phyloP scores from a whole-genome alignment of 2,113 vertebrate species.

The Nannobrachium achirus region DNA sequence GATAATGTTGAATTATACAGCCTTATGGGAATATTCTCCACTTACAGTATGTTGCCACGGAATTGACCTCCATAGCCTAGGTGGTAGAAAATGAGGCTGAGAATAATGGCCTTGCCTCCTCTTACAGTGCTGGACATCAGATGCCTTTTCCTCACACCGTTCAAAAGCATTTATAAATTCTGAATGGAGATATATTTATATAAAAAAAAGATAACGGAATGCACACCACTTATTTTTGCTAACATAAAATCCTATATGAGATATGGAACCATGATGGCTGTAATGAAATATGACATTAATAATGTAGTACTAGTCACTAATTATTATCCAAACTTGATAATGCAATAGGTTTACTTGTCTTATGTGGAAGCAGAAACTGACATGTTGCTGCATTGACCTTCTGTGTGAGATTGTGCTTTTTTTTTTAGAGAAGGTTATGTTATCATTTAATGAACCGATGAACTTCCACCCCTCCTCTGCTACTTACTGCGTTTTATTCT shows the following conservation, averaged over 20 bases:
- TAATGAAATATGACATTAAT: slow-evolving; percentile 45
- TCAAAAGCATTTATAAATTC: slow-evolving; percentile 80
- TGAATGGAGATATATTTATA: slow-evolving; percentile 85
- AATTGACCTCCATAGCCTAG: slow-evolving; percentile 35
- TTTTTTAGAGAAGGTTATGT: slow-evolving; percentile 8
- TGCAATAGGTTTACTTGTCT: slow-evolving; percentile 64
- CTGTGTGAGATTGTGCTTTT: slow-evolving; percentile 26
- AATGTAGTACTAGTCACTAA: slow-evolving; percentile 34
- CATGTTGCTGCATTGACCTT: slow-evolving; percentile 22
- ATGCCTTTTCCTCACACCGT: slow-evolving; percentile 48
- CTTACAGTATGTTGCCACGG: slow-evolving; percentile 40
- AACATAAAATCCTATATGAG: slow-evolving; percentile 61
- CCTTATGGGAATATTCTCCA: slow-evolving; percentile 24
- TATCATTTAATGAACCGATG: slow-evolving; percentile 25
- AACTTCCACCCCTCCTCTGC: slow-evolving; percentile 43
- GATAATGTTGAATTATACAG: slow-evolving; percentile 31
- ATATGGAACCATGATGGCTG: slow-evolving; percentile 25
- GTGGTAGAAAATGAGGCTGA: slow-evolving; percentile 2
- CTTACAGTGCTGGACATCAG: slow-evolving; percentile 40
- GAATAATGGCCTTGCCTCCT: background rate
- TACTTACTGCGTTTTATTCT: background rate
- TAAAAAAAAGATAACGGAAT: slow-evolving; percentile 75
- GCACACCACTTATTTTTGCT: slow-evolving; percentile 78
- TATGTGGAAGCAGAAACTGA: slow-evolving; percentile 17
- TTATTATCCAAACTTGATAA: slow-evolving; percentile 50